Base-by-base conservation (phyloP, 2,888 invertebrate genomes). In the Autographa pulchrina region DNA sequence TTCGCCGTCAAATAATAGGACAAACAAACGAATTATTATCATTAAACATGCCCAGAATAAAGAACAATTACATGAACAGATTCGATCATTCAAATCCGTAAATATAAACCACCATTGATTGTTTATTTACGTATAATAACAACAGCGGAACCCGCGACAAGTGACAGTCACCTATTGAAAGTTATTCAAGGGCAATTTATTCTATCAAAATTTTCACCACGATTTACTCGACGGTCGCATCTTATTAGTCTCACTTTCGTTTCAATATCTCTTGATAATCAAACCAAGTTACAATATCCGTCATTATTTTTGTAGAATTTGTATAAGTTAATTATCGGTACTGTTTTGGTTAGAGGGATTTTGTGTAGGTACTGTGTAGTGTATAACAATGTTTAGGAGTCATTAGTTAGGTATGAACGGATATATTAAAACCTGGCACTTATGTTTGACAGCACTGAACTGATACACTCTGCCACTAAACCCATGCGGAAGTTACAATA, bases 191-290 rank as follows among this genome's bases (percentile, higher is more conserved):
- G 90, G 88, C 89, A 86, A 85, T 84, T 82, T 70, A 78, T 83
- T 75, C 79, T 77, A 82, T 82, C 76, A 72, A 77, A 84, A 86
- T 83, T 88, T 88, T 88, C 88, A 81, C 86, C 71, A 77, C 84
- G 75, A 86, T 86, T 88, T 84, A 76, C 85, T 82, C 84, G 82
- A 71, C 82, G 78, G 81, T 83, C 83, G 82, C 82, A 86, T 85
- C 85, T 88, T 91, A 93, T 95, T 95, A 91, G 95, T 90, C 86
- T 91, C 95, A 94, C 95, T 95, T 95, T 95, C 95, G 84, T 93
- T 92, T 91, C 81, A 91, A 91, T 90, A 89, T 90, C 89, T 88
- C 80, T 87, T 32, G 59, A 32, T 32, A 76, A 54, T 25, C 64
- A 66, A 75, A 72, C 60, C 63, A 38, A 75, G 63, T 59, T 82